Evolutionary conservation across 30 jellyfish, hydroid and myxozoan species (phyloP), one percentile per base, ranked within the genome.

Genomic region (Rhopilema esculentum): DNA sequence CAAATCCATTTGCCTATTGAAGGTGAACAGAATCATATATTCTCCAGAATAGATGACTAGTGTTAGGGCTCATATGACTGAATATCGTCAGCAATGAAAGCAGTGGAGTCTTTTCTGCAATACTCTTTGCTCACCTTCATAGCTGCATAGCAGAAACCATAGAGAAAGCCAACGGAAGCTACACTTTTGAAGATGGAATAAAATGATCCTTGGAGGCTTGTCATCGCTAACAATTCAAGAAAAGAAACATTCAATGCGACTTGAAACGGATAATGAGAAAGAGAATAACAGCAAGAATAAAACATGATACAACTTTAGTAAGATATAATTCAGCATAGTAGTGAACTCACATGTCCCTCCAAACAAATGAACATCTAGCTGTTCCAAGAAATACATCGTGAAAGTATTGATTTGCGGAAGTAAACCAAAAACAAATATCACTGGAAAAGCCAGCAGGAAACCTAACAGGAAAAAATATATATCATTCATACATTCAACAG

Each of bases 321-420:
- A 2, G 12, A 40, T 12, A 40, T 40, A 40, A 40, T 40, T 2
- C 6, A 40, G 57, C 57, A 19, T 63, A 24, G 30, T 19, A 63
- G 50, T 26, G 17, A n/a, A 20, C 93, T 78, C 79, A 94, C 98
- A 97, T 22, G 97, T 89, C 27, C 98, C 98, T 12, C 98, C 98
- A 84, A 94, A 94, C 19, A 89, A 32, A 67, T 94, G 98, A 16
- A 94, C 75, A 62, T 94, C 98, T 21, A 81, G 26, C 66, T 94
- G 98, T 64, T 94, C 98, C 91, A 94, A 52, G 28, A 89, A 23
- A 40, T 94, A 94, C 98, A 94, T 88, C 49, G 90, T 88, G 70
- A 94, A 94, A 12, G 98, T 94, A 27, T 83, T 88, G 49, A 94
- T 85, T 79, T 94, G 98, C 31, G 98, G 98, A 53, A 94, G 91